These are phyloP conservation scores for Pelusios castaneus DNA, from an alignment of 2,113 vertebrate genomes.

Conservation along the genomic window DNA sequence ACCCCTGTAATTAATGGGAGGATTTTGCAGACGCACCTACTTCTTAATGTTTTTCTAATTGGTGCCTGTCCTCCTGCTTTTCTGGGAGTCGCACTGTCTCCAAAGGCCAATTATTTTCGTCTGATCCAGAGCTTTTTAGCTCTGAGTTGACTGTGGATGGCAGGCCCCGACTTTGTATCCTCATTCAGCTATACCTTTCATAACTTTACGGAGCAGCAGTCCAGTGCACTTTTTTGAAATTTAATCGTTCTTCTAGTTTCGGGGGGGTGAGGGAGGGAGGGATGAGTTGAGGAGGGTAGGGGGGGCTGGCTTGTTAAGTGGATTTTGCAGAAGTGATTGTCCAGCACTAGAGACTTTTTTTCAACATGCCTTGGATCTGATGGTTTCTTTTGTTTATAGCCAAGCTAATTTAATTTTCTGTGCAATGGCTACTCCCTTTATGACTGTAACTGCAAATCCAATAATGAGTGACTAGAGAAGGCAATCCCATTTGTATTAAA, in stretches of 20 bases:
- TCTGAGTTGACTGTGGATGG: accelerated
- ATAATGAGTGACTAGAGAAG: constrained; percentile 70
- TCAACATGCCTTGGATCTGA: not conserved
- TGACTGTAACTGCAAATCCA: constrained; percentile 59
- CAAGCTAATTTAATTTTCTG: constrained; percentile 52
- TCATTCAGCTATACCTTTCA: accelerated
- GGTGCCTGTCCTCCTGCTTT: constrained; percentile 17
- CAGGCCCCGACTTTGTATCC: not conserved
- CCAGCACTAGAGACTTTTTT: not conserved
- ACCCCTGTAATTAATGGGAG: constrained; percentile 46
- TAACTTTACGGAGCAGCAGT: not conserved
- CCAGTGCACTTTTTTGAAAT: not conserved
- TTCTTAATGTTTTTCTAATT: constrained; percentile 53
- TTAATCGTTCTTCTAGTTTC: not conserved
- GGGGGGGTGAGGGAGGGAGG: not conserved
- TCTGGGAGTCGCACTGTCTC: constrained; percentile 11
- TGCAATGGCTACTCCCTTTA: constrained; percentile 21
- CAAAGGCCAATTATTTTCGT: not conserved
- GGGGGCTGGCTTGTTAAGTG: not conserved
- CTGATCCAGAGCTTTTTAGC: not conserved
- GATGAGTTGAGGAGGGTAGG: not conserved
- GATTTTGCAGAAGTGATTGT: not conserved
- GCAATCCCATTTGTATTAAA: constrained; percentile 69
- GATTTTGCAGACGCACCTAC: constrained; percentile 65
- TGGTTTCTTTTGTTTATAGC: constrained; percentile 22